Percentiles rank a stretch among this genome's conserved stretches.
phyloP scores from a whole-genome alignment of 1,140 invertebrate species.

The Phocides pigmalion region DNA sequence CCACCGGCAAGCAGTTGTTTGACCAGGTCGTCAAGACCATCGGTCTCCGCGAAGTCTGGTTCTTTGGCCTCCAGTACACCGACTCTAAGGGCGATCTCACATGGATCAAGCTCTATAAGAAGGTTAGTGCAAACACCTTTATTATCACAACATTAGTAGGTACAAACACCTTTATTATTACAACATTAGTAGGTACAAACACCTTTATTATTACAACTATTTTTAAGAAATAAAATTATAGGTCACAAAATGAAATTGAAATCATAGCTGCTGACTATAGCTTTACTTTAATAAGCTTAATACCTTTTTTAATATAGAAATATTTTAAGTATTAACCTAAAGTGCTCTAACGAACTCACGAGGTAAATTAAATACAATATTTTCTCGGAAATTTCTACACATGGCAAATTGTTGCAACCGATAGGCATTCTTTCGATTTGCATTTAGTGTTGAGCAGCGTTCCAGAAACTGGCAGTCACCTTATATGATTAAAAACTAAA shows the following conservation, averaged over 20 bases:
- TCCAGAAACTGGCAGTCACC: background rate
- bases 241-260: too few relatives aligned
- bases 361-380: too few relatives aligned
- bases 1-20: constrained; percentile 99
- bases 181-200: background rate
- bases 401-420: too few relatives aligned
- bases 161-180: background rate
- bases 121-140: constrained; percentile 87
- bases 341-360: too few relatives aligned
- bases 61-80: constrained; percentile 99
- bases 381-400: too few relatives aligned
- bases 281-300: too few relatives aligned
- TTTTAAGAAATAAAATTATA: too few relatives aligned
- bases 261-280: too few relatives aligned
- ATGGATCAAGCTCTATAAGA: constrained; percentile 99
- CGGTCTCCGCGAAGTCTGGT: constrained; percentile 99
- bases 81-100: constrained; percentile 98
- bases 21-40: constrained; percentile 99
- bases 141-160: background rate
- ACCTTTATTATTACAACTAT: background rate
- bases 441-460: background rate
- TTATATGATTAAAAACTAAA: constrained; percentile 1
- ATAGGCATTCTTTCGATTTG: background rate
- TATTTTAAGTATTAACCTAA: too few relatives aligned
- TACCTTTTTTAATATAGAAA: too few relatives aligned